Base-by-base conservation (phyloP, 2,113 vertebrate species). In the Rhinoderma darwinii region DNA sequence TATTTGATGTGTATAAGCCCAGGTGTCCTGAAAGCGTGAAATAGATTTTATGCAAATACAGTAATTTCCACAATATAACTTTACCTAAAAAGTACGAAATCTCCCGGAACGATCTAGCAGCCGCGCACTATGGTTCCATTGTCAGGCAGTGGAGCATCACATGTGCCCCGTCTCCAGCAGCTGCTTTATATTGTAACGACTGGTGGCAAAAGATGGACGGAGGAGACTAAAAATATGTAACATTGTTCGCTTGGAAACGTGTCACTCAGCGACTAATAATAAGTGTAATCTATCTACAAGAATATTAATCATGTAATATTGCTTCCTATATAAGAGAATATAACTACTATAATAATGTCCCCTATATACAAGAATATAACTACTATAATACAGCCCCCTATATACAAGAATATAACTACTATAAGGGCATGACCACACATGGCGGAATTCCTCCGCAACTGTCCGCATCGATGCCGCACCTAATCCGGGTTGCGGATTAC, bases 1-100 rank as follows among this genome's bases (percentile, higher is more conserved):
- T 61, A 75, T 84, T 75, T 75, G 51, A 84, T 84, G 72, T 84
- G 32, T 84, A 61, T 75, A 76, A 84, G 54, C 72, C 72, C 83
- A 84, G 72, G 72, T 84, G 72, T 76, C 72, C 51, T 43, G 54
- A 59, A 76, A 84, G 83, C 83, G 83, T 84, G 72, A 84, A 84
- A 84, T 84, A 84, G 72, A 84, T 61, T 84, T 84, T 84, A 76
- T 76, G 72, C 51, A 75, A 84, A 84, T 84, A 75, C 3, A 20
- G n/a, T 56, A 18, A 44, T 84, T 84, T 44, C 83, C 83, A 75
- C 22, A 73, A 84, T 73, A 54, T 35, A 73, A 73, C 66, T 39
- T 54, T 51, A 54, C 47, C 68, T 27, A n/a, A 39, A 56, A 84
- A 73, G 32, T 41, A 73, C 2, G 2, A 74, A 74, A 84, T 73